phyloP scores from a whole-genome alignment of 1,140 invertebrate genomes.

The Drosophila ironensis region DNA sequence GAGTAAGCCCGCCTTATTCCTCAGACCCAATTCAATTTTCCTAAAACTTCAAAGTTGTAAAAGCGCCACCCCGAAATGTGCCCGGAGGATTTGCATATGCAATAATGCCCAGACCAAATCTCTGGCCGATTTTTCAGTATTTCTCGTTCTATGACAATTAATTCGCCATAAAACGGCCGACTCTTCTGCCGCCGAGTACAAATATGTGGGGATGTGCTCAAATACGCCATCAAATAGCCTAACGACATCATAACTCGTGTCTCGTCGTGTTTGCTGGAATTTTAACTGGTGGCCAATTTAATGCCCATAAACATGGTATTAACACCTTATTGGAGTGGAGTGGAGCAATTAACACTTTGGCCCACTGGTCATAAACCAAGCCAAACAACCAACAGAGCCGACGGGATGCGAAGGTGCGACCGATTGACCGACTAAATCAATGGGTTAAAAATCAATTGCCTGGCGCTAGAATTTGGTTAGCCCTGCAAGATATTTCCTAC shows the following conservation, averaged over 20 bases:
- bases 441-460: slow-evolving; percentile 22
- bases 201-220: slow-evolving; percentile 23
- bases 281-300: slow-evolving; percentile 73
- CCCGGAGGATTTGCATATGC: slow-evolving; percentile 10
- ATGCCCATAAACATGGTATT: slow-evolving; percentile 73
- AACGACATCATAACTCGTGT: slow-evolving; percentile 66
- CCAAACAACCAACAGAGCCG: slow-evolving; percentile 24
- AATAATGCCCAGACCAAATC: not conserved
- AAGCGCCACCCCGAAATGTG: not conserved
- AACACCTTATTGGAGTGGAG: slow-evolving; percentile 65
- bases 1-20: not conserved
- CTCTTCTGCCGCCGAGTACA: slow-evolving; percentile 27
- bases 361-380: slow-evolving; percentile 59
- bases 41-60: slow-evolving; percentile 38
- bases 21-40: slow-evolving; percentile 12
- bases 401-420: slow-evolving; percentile 10
- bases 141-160: slow-evolving; percentile 41
- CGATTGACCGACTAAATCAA: slow-evolving; percentile 36
- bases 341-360: slow-evolving; percentile 71
- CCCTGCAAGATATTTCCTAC: not conserved
- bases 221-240: slow-evolving; percentile 51
- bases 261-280: slow-evolving; percentile 46
- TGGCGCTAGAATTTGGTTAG: not conserved
- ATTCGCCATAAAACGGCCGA: slow-evolving; percentile 48
- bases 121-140: slow-evolving; percentile 10